These are phyloP conservation scores for Drosophila elegans DNA, from an alignment of 1,140 invertebrate species.

Conservation along the genomic window DNA sequence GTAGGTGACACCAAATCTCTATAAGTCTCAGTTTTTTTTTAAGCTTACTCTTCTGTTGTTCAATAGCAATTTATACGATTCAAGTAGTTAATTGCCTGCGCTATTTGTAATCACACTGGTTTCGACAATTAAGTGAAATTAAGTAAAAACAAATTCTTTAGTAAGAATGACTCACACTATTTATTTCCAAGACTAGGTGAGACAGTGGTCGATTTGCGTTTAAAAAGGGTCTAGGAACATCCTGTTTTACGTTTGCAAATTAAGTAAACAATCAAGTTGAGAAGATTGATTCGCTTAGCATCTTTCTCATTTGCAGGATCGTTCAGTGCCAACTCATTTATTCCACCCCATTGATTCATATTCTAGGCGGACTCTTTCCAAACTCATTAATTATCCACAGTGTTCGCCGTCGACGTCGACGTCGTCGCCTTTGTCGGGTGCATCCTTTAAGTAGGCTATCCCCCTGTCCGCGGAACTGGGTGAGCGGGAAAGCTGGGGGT, in stretches of 20 bases:
- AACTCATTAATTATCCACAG: slow-evolving; percentile 38
- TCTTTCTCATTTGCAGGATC: slow-evolving; percentile 3
- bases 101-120: too few species aligned
- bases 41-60: too few species aligned
- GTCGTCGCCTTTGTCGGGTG: slow-evolving; percentile 40
- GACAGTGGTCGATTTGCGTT: not conserved
- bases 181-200: too few species aligned
- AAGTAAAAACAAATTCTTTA: too few species aligned
- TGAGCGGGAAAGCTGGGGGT: not conserved
- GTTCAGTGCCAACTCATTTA: slow-evolving; percentile 27
- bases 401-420: slow-evolving; percentile 19
- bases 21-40: not conserved
- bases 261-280: slow-evolving; percentile 6
- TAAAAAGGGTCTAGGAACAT: too few species aligned
- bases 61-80: too few species aligned
- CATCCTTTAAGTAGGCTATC: slow-evolving; percentile 53
- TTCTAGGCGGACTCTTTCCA: slow-evolving; percentile 8
- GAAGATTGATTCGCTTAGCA: slow-evolving; percentile 4
- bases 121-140: too few species aligned
- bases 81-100: too few species aligned
- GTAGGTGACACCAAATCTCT: too few species aligned
- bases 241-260: not conserved
- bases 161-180: too few species aligned
- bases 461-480: not conserved
- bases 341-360: slow-evolving; percentile 36